Evolutionary conservation across 1,140 invertebrate species (phyloP).

Genomic region (Sminthurides bifidus): DNA sequence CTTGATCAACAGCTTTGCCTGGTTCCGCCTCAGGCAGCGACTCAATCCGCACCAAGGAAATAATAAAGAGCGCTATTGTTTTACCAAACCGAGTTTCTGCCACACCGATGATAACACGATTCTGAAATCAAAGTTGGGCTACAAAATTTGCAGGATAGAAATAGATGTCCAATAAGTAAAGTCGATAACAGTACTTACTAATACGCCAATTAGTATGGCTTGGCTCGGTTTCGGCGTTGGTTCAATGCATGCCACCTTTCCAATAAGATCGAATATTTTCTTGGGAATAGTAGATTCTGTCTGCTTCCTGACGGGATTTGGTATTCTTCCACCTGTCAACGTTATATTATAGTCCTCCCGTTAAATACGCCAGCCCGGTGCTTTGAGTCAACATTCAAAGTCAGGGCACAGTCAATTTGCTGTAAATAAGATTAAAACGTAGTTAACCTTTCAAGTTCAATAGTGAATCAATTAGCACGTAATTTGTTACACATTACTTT

Average conservation of each 20-base stretch:
- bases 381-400: too few relatives aligned
- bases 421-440: too few relatives aligned
- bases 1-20: slow-evolving; percentile 77
- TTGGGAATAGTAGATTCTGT: slow-evolving; percentile 82
- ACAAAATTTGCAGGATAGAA: slow-evolving; percentile 1
- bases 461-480: too few relatives aligned
- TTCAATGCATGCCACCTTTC: slow-evolving; percentile 92
- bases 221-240: slow-evolving; percentile 98
- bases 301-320: slow-evolving; percentile 91
- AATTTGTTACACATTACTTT: too few relatives aligned
- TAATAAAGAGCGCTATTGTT: slow-evolving; percentile 96
- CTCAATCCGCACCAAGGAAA: slow-evolving; percentile 94
- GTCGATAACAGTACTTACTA: slow-evolving; percentile 27
- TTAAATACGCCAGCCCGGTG: slow-evolving; percentile 99
- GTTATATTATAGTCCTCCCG: slow-evolving; percentile 99
- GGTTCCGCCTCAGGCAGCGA: slow-evolving; percentile 90
- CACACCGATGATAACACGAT: slow-evolving; percentile 98
- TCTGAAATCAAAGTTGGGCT: slow-evolving; percentile 44
- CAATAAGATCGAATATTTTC: slow-evolving; percentile 89
- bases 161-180: slow-evolving; percentile 1
- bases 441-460: too few relatives aligned
- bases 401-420: too few relatives aligned
- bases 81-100: slow-evolving; percentile 98
- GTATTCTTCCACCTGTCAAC: slow-evolving; percentile 94
- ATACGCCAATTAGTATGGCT: slow-evolving; percentile 96